Conservation (phyloP, 2,113 vertebrate genomes). For the Taurulus bubalis region DNA sequence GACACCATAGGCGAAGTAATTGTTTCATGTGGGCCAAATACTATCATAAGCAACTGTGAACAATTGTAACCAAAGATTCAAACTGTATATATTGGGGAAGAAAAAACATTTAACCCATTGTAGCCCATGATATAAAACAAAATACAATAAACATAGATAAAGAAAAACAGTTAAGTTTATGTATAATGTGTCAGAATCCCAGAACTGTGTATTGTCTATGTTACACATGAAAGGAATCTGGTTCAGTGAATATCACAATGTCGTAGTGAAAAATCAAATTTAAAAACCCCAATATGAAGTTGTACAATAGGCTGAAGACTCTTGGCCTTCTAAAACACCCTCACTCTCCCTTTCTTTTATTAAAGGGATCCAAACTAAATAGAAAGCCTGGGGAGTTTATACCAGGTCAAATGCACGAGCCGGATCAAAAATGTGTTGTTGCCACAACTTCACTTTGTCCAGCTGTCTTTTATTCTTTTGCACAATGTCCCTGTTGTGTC, state of each 20-base stretch:
- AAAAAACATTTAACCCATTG: not conserved
- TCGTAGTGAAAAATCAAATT: not conserved
- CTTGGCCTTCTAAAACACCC: not conserved
- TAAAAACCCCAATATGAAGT: not conserved
- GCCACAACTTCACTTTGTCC: slow-evolving; percentile 35
- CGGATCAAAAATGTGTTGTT: slow-evolving; percentile 51
- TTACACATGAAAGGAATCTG: no score
- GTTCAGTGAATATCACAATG: not conserved
- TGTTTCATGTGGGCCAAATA: not conserved
- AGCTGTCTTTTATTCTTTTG: slow-evolving; percentile 62
- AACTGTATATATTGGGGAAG: not conserved
- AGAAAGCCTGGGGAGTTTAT: slow-evolving; percentile 50
- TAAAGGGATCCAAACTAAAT: slow-evolving; percentile 62
- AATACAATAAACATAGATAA: not conserved
- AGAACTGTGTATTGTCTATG: no score
- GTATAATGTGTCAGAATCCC: not conserved
- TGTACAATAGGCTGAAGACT: not conserved
- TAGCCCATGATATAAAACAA: not conserved
- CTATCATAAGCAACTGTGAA: not conserved
- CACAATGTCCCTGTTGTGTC: slow-evolving; percentile 22
- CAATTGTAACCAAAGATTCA: not conserved
- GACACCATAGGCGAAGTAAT: not conserved
- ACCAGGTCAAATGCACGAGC: slow-evolving; percentile 32
- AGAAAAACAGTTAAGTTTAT: not conserved
- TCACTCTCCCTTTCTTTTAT: slow-evolving; percentile 5